Conservation (phyloP, 2,888 invertebrate genomes). For the Elysia crispata region DNA sequence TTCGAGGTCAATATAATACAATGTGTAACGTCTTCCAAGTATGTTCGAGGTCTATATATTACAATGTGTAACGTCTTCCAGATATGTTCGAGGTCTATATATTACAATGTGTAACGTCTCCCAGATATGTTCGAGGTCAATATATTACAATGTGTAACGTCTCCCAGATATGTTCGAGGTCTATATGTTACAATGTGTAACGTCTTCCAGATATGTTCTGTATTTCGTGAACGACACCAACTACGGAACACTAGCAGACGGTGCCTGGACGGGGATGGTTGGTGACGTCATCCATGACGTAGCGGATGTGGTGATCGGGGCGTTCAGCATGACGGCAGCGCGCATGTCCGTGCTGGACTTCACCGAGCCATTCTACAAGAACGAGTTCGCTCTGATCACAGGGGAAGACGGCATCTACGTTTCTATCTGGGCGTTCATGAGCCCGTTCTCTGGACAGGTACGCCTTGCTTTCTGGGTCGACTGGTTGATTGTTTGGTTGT, state of each 20-base stretch:
- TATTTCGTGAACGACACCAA: constrained; percentile 81
- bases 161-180: too few relatives aligned
- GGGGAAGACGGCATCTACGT: constrained; percentile 80
- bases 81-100: too few relatives aligned
- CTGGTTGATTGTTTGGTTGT: too few relatives aligned
- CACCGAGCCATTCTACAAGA: constrained; percentile 92
- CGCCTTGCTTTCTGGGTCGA: too few relatives aligned
- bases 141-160: too few relatives aligned
- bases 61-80: too few relatives aligned
- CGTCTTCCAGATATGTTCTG: constrained; percentile 84
- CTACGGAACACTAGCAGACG: constrained; percentile 67
- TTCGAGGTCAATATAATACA: too few relatives aligned
- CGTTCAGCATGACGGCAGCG: constrained; percentile 87
- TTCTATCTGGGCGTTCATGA: constrained; percentile 88
- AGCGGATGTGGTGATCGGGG: constrained; percentile 93
- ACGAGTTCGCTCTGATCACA: constrained; percentile 88
- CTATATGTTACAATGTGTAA: too few relatives aligned
- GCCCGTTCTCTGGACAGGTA: constrained; percentile 85
- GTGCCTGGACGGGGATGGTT: constrained; percentile 91
- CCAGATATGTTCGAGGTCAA: too few relatives aligned
- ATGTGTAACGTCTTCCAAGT: too few relatives aligned
- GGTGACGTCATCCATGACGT: constrained; percentile 90
- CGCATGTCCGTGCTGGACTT: constrained; percentile 86
- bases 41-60: too few relatives aligned
- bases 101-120: too few relatives aligned